These are phyloP conservation scores for Sarcophaga bullata DNA, from an alignment of 1,140 invertebrate species.

Conservation along the genomic window DNA sequence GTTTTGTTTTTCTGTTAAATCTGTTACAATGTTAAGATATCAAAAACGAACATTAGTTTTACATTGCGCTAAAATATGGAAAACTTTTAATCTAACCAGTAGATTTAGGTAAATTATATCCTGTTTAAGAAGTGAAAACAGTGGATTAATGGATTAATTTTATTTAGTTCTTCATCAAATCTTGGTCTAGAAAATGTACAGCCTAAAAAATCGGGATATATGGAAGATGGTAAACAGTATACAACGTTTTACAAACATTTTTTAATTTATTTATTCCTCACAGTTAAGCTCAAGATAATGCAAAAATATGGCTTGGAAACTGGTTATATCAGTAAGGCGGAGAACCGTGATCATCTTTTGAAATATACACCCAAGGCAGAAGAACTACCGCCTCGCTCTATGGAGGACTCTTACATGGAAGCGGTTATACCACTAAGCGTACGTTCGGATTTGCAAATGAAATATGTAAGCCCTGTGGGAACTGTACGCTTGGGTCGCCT, in stretches of 20 bases:
- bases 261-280: not conserved
- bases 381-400: constrained; percentile 67
- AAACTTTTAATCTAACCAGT: too few relatives aligned
- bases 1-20: too few relatives aligned
- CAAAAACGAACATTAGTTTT: too few relatives aligned
- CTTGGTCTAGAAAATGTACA: not conserved
- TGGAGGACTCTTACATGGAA: constrained; percentile 76
- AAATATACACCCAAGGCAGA: constrained; percentile 59
- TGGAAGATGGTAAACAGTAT: not conserved
- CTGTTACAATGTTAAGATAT: too few relatives aligned
- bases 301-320: constrained; percentile 55
- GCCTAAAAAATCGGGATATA: not conserved
- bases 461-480: constrained; percentile 75
- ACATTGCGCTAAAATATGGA: too few relatives aligned
- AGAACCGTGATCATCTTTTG: constrained; percentile 58
- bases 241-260: not conserved
- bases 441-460: constrained; percentile 72
- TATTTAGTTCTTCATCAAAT: not conserved
- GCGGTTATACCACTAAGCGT: constrained; percentile 77
- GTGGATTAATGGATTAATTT: not conserved
- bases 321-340: constrained; percentile 53
- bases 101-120: too few relatives aligned
- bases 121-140: too few relatives aligned
- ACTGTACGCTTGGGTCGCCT: constrained; percentile 77
- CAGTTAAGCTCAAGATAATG: constrained; percentile 59